phyloP scores from a whole-genome alignment of 2,113 vertebrate species.

The Bos javanicus region DNA sequence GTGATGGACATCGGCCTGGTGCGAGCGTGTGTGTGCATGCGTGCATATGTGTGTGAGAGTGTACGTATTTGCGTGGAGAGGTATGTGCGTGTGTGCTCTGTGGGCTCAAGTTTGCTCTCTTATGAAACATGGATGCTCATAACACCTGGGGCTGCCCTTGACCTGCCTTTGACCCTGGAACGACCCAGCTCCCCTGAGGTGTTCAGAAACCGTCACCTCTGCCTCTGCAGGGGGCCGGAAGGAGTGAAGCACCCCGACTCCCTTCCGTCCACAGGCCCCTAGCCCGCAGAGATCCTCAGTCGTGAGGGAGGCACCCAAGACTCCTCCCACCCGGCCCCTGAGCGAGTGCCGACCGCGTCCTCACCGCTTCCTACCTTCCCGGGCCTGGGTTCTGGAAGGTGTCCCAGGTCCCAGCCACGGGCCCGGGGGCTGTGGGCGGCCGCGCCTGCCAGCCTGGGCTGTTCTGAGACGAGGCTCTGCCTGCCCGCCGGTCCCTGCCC shows the following conservation, averaged over 20 bases:
- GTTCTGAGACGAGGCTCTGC: background rate
- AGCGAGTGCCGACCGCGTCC: background rate
- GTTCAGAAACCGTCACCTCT: background rate
- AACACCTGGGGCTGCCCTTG: background rate
- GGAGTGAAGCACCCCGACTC: background rate
- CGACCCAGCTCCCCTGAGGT: background rate
- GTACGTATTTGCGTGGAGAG: background rate
- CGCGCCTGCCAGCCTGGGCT: constrained; percentile 27
- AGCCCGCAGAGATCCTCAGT: background rate
- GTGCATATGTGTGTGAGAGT: background rate
- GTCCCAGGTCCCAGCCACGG: background rate
- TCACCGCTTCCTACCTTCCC: background rate
- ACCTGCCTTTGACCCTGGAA: background rate
- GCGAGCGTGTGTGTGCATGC: background rate
- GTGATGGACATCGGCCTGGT: background rate
- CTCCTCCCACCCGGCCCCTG: background rate
- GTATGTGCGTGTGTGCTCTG: background rate
- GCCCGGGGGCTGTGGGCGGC: background rate
- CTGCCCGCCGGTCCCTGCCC: constrained; percentile 71
- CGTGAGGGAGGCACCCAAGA: background rate
- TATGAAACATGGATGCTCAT: background rate
- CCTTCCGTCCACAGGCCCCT: background rate
- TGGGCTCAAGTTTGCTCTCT: background rate
- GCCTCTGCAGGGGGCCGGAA: background rate
- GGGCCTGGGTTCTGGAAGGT: background rate